phyloP scores from a whole-genome alignment of 2,888 invertebrate species.

The Agrilus mali region DNA sequence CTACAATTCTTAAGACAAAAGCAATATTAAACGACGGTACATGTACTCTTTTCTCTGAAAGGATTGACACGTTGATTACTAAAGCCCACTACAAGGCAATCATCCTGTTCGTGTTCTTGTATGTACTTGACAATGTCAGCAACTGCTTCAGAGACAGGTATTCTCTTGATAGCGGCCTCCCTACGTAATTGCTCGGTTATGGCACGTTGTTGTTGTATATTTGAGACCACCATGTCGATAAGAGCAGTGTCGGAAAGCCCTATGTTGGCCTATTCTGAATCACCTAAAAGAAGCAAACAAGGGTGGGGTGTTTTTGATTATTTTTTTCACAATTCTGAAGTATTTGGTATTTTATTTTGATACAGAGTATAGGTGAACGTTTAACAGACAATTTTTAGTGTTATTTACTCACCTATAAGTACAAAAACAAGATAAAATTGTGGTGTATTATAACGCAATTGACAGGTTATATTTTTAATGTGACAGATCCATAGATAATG shows the following conservation, averaged over 20 bases:
- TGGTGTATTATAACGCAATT: too few relatives aligned
- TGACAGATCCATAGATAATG: too few relatives aligned
- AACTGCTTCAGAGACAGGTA: conserved; percentile 82
- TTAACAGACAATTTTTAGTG: neutral
- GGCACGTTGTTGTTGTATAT: conserved; percentile 85
- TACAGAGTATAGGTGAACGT: conserved; percentile 3
- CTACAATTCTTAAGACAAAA: neutral
- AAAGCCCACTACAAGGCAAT: conserved; percentile 86
- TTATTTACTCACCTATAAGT: too few relatives aligned
- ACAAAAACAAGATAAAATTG: too few relatives aligned
- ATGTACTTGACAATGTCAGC: conserved; percentile 86
- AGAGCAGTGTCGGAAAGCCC: conserved; percentile 80
- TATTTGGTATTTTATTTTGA: conserved; percentile 1
- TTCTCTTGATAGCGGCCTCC: conserved; percentile 78
- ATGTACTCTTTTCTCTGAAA: conserved; percentile 86
- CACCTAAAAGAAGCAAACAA: conserved; percentile 9
- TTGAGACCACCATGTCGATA: conserved; percentile 89
- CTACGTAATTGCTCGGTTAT: conserved; percentile 87
- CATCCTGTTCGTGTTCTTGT: conserved; percentile 83
- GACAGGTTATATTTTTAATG: too few relatives aligned
- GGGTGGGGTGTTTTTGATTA: neutral
- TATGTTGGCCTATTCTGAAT: conserved; percentile 46
- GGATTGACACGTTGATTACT: conserved; percentile 91
- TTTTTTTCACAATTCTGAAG: neutral
- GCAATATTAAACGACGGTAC: conserved; percentile 59